These are phyloP conservation scores for Pogonognathellus flavescens DNA, from an alignment of 1,140 invertebrate genomes.

Conservation along the genomic window DNA sequence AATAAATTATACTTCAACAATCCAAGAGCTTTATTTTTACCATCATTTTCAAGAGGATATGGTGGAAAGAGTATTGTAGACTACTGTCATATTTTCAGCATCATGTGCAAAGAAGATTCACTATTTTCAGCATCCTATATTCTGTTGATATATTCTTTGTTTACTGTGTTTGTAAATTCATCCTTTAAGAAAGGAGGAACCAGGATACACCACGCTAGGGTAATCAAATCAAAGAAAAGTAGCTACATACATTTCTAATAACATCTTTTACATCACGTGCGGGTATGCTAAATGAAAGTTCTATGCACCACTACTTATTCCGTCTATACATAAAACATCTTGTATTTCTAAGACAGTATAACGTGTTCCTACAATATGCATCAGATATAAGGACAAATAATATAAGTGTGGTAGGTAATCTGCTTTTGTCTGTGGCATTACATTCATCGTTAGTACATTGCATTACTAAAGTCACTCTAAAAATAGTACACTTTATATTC, in stretches of 20 bases:
- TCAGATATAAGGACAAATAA: background rate
- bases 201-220: no score
- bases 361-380: no score
- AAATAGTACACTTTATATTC: background rate
- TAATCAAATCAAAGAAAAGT: no score
- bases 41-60: background rate
- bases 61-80: background rate
- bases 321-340: no score
- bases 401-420: background rate
- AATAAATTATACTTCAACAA: constrained; percentile 29
- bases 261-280: no score
- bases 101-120: background rate
- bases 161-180: background rate
- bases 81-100: background rate
- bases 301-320: background rate
- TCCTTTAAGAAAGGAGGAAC: background rate
- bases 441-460: no score
- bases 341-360: no score
- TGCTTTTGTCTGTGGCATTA: background rate
- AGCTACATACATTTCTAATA: no score
- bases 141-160: background rate
- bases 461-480: background rate
- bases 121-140: background rate
- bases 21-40: background rate
- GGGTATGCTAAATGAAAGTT: no score